Base-by-base conservation (phyloP, 37 sponge, comb jelly and placozoan genomes). In the Halisarca cf. caerulea region DNA sequence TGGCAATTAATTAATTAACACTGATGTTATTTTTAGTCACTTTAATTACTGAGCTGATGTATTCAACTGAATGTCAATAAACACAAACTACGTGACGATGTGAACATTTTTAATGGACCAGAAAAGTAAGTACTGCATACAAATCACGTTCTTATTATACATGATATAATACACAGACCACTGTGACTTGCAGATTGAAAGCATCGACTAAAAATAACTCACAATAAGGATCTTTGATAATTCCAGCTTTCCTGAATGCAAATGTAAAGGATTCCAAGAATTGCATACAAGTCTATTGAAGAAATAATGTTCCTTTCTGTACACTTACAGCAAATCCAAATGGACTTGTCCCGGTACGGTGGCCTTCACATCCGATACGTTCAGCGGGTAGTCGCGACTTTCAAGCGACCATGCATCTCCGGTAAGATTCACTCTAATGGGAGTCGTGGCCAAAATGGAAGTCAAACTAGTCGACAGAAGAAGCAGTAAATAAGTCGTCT, bases 201-300 rank as follows among this genome's bases (percentile, higher is more conserved):
- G n/a, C n/a, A n/a, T n/a, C n/a, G n/a, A n/a, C n/a, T n/a, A n/a
- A n/a, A 28, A 1, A 24, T n/a, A n/a, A 87, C 95, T 87, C 79
- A 95, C 95, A 73, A 32, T 95, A 95, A 36, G 95, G 95, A 43
- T 95, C 92, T 9, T 74, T 78, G 75, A 95, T 95, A 41, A 92
- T 82, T 45, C 83, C 83, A 54, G 71, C 80, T 0, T 54, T 51
- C 44, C 92, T 95, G 60, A 36, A 85, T 25, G n/a, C n/a, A n/a
- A n/a, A n/a, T n/a, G n/a, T n/a, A n/a, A n/a, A n/a, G n/a, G n/a
- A n/a, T n/a, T n/a, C n/a, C n/a, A n/a, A n/a, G n/a, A n/a, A n/a
- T n/a, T n/a, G n/a, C n/a, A n/a, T n/a, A n/a, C n/a, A n/a, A n/a
- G n/a, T n/a, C n/a, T n/a, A n/a, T n/a, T n/a, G n/a, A n/a, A n/a